Conservation (phyloP, 2,113 vertebrate genomes). For the Laterallus jamaicensis region DNA sequence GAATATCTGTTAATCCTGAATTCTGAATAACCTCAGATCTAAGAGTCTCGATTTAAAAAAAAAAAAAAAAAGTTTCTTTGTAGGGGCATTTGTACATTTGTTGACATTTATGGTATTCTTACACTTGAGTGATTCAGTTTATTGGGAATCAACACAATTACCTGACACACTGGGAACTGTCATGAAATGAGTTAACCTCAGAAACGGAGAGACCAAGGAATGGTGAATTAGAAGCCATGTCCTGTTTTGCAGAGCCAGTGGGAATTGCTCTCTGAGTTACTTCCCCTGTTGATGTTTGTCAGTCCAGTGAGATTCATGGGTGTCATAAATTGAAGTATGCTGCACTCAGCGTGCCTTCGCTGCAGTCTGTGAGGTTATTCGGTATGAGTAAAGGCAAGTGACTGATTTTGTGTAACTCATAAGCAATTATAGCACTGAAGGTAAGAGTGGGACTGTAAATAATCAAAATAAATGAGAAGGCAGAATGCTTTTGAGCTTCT, state of each 20-base stretch:
- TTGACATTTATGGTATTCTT: neutral
- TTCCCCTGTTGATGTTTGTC: constrained; percentile 1
- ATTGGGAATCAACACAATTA: neutral
- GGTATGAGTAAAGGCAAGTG: constrained; percentile 8
- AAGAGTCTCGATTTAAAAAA: neutral
- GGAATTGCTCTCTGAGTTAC: constrained; percentile 19
- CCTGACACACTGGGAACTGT: neutral
- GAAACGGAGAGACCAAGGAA: neutral
- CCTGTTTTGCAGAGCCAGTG: constrained; percentile 21
- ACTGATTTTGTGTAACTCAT: constrained; percentile 33
- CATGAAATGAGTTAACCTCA: neutral
- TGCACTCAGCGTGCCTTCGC: neutral
- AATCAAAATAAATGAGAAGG: constrained; percentile 37
- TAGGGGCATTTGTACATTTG: neutral
- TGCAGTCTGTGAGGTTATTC: neutral
- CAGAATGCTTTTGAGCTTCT: constrained; percentile 35
- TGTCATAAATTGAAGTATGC: constrained; percentile 20
- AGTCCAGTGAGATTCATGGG: neutral
- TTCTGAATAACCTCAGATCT: neutral
- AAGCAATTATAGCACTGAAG: constrained; percentile 15
- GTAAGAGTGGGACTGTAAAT: constrained; percentile 34
- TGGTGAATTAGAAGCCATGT: neutral
- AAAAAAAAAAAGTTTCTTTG: neutral
- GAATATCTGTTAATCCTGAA: neutral
- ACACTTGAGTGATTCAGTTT: neutral